Conservation (phyloP, 2,113 vertebrate genomes). For the Hymenochirus boettgeri region DNA sequence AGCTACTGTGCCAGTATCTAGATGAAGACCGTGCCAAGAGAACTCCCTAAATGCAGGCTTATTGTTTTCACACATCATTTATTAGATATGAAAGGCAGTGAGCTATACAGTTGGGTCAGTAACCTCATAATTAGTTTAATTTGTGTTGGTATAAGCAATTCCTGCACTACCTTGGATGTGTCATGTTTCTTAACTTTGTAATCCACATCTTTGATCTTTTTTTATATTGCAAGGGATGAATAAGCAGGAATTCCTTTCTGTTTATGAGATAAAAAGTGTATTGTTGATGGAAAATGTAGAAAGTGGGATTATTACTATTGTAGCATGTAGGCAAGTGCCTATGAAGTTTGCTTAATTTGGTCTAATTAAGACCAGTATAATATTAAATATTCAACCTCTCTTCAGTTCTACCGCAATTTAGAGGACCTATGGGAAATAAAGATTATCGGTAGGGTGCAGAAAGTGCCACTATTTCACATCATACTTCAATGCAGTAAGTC, state of each 20-base stretch:
- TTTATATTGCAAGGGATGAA: constrained; percentile 51
- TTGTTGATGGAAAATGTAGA: constrained; percentile 22
- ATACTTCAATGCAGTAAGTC: too few relatives aligned
- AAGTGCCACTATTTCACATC: too few relatives aligned
- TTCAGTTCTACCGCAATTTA: constrained; percentile 15
- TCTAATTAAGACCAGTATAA: not conserved
- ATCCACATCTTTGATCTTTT: constrained; percentile 31
- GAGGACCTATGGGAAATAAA: not conserved
- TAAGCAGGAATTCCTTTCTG: constrained; percentile 57
- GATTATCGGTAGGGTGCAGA: not conserved
- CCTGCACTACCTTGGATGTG: constrained; percentile 49
- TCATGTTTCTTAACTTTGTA: constrained; percentile 52
- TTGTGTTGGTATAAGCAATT: constrained; percentile 52
- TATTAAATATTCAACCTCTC: not conserved
- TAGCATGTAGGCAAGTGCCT: constrained; percentile 18
- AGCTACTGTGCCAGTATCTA: constrained; percentile 47
- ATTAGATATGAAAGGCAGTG: constrained; percentile 63
- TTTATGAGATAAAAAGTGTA: constrained; percentile 27
- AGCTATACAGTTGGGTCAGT: constrained; percentile 50
- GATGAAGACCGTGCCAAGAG: constrained; percentile 51
- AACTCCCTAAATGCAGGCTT: constrained; percentile 51
- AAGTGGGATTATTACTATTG: constrained; percentile 25
- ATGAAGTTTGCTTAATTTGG: constrained; percentile 3
- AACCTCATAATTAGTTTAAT: constrained; percentile 66
- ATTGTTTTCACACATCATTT: constrained; percentile 69